Percentiles rank a stretch among this genome's conserved stretches.
These are phyloP conservation scores for Penaeus monodon DNA, from an alignment of 2,888 invertebrate species.

Conservation along the genomic window DNA sequence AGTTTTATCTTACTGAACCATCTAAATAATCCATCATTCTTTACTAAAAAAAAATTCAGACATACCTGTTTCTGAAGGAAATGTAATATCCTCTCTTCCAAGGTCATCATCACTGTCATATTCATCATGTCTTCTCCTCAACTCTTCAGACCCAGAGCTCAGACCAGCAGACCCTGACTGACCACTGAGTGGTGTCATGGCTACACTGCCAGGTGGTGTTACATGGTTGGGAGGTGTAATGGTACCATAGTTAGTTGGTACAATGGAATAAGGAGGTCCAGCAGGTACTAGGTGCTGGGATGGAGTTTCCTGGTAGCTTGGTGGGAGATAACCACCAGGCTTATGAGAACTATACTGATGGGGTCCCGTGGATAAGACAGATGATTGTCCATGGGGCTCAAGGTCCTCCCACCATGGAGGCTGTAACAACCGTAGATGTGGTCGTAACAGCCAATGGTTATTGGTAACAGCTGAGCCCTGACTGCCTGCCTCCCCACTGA, in stretches of 20 bases:
- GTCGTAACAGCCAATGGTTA: constrained; percentile 83
- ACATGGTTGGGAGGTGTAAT: constrained; percentile 59
- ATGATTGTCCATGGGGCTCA: constrained; percentile 70
- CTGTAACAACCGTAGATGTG: constrained; percentile 88
- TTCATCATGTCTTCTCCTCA: constrained; percentile 74
- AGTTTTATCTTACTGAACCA: constrained; percentile 2
- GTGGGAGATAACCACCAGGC: constrained; percentile 33
- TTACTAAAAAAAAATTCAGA: background rate
- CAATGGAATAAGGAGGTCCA: constrained; percentile 34
- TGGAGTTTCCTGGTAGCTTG: constrained; percentile 45
- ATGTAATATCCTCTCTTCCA: constrained; percentile 86
- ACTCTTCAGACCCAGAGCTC: constrained; percentile 73
- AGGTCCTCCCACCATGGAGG: constrained; percentile 98
- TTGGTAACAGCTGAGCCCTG: constrained; percentile 67
- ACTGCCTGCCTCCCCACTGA: constrained; percentile 42
- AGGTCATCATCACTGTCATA: constrained; percentile 92
- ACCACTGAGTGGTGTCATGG: constrained; percentile 60
- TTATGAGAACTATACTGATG: constrained; percentile 47
- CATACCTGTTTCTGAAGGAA: constrained; percentile 76
- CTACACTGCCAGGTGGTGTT: constrained; percentile 63
- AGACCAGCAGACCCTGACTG: constrained; percentile 63
- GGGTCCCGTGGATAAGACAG: constrained; percentile 31
- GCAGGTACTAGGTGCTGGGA: constrained; percentile 27
- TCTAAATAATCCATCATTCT: background rate
- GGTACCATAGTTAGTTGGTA: constrained; percentile 59